Evolutionary conservation across 2,888 invertebrate species (phyloP).

Genomic region (Luffia ferchaultella): DNA sequence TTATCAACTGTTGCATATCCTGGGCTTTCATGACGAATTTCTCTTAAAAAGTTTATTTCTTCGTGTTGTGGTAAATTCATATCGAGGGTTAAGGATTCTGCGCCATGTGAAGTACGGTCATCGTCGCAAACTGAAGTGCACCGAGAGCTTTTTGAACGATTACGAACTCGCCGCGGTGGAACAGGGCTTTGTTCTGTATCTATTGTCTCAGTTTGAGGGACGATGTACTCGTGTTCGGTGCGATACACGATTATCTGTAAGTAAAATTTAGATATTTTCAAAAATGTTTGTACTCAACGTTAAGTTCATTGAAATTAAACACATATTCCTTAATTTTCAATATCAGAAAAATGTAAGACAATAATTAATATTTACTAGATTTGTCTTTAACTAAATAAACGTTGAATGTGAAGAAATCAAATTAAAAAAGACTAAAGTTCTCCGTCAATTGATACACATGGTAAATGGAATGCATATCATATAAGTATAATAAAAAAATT

Average conservation of each 20-base stretch:
- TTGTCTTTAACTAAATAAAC: too few relatives aligned
- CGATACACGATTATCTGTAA: conserved; percentile 72
- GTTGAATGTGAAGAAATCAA: too few relatives aligned
- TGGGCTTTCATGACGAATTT: conserved; percentile 54
- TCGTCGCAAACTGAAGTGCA: conserved; percentile 70
- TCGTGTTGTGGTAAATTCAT: conserved; percentile 37
- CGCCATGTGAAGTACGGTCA: conserved; percentile 75
- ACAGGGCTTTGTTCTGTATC: conserved; percentile 66
- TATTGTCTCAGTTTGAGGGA: conserved; percentile 61
- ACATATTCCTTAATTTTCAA: too few relatives aligned
- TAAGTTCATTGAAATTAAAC: too few relatives aligned
- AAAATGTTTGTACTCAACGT: too few relatives aligned
- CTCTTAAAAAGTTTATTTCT: conserved; percentile 37
- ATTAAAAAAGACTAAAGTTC: too few relatives aligned
- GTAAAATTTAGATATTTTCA: conserved; percentile 14
- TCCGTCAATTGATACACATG: too few relatives aligned
- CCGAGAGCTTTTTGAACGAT: conserved; percentile 61
- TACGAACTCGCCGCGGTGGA: conserved; percentile 65
- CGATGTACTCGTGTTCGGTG: conserved; percentile 71
- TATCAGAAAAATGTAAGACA: too few relatives aligned
- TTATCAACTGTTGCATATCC: conserved; percentile 85
- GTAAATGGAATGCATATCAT: too few relatives aligned
- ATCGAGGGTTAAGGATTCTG: conserved; percentile 70
- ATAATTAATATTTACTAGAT: too few relatives aligned
- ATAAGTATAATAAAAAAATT: too few relatives aligned